Evolutionary conservation across 2,113 vertebrate genomes (phyloP).

Genomic region (Leucoraja erinaceus): DNA sequence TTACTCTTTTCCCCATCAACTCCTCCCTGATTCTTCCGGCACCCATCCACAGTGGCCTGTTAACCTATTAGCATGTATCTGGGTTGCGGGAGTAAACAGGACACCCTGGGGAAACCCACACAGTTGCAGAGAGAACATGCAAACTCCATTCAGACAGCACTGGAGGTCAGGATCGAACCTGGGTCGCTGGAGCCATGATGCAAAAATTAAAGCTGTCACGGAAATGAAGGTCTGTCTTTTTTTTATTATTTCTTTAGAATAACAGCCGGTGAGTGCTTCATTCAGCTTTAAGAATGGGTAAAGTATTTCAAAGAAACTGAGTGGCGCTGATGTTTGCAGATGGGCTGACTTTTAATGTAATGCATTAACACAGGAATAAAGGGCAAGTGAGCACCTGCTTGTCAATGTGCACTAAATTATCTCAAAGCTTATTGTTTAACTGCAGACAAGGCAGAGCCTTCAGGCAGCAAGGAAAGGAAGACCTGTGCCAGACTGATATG

Average conservation of each 20-base stretch:
- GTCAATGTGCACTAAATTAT: not conserved
- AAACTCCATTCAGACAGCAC: no score
- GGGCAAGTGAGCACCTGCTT: not conserved
- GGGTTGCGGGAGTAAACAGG: no score
- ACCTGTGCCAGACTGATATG: conserved; percentile 29
- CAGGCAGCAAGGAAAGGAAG: not conserved
- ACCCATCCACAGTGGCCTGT: no score
- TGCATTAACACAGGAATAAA: not conserved
- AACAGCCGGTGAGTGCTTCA: not conserved
- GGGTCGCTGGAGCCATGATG: no score
- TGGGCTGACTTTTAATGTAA: conserved; percentile 8
- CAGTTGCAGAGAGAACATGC: no score
- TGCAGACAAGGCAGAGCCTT: not conserved
- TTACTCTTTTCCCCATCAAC: no score
- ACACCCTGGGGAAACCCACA: no score
- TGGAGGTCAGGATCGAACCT: no score
- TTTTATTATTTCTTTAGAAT: not conserved
- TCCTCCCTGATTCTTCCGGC: no score
- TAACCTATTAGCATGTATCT: no score
- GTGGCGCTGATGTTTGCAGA: not conserved
- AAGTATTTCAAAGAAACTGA: not conserved
- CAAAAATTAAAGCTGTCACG: no score
- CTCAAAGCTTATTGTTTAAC: not conserved
- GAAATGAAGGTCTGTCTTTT: not conserved
- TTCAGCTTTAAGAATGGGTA: not conserved